Evolutionary conservation across 1,140 invertebrate genomes (phyloP), one percentile per base, ranked within the genome.

Genomic region (Halesus radiatus): DNA sequence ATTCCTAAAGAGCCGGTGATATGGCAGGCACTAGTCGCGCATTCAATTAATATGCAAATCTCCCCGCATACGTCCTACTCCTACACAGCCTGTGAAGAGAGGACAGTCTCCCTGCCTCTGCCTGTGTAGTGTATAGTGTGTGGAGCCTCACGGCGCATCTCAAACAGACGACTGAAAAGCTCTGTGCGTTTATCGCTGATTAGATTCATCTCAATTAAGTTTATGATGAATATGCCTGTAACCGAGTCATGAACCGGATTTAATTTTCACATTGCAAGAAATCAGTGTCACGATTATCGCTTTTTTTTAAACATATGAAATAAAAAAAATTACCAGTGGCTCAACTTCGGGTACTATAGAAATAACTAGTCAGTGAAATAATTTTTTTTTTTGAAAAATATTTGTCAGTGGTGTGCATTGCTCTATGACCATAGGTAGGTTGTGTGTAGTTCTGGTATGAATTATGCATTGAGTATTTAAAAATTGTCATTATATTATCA

Each of bases 1-100:
- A 53, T 26, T 72, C 22, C 68, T 72, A 52, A 72, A 72, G 50
- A 72, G 68, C 26, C 18, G 13, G 50, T 72, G 68, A 52, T 72
- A 72, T 53, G 29, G 23, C 56, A 52, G 74, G 10, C 37, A 22
- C 70, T 79, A 73, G 60, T 23, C 74, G 70, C 78, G 56, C 78
- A 60, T 79, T 74, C 78, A 79, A 79, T 79, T 79, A 79, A 79
- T 79, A 79, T 79, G 78, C 70, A 74, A 79, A 79, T 79, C 68
- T 66, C n/a, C n/a, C 68, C 78, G 76, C 53, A 66, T 53, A 76
- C 37, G 37, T 45, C 37, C 37, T 45, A 45, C 37, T 45, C 37
- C 37, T 13, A 7, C 10, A 45, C 37, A 13, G 37, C 10, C 37
- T 45, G 37, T 7, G 10, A 45, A 7, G 37, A 45, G 37, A 45